These are phyloP conservation scores for Mixornis gularis DNA, from an alignment of 2,113 vertebrate species.

Conservation along the genomic window DNA sequence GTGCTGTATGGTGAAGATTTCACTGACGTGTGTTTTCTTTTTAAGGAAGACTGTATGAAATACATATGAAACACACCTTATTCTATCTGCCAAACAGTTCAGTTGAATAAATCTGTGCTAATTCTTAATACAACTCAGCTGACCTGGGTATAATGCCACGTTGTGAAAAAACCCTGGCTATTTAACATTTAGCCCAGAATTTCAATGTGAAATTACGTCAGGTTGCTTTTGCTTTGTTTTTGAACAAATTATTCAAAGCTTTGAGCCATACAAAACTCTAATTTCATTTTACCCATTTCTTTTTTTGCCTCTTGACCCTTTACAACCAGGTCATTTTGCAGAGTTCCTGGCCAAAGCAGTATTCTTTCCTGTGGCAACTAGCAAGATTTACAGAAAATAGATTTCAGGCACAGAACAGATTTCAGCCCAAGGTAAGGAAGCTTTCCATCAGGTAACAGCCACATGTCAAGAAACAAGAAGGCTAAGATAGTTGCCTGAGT, in stretches of 20 bases:
- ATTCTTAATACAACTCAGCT: slow-evolving; percentile 29
- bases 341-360: background rate
- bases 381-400: background rate
- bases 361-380: background rate
- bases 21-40: background rate
- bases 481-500: rapidly evolving
- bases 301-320: background rate
- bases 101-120: background rate
- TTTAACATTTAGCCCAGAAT: background rate
- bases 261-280: background rate
- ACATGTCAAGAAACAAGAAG: background rate
- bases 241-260: background rate
- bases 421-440: background rate
- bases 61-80: background rate
- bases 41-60: background rate
- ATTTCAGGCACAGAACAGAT: background rate
- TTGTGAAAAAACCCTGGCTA: background rate
- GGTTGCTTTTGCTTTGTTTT: background rate
- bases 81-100: background rate
- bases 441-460: background rate
- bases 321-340: background rate
- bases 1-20: background rate
- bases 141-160: background rate
- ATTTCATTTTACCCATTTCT: background rate
- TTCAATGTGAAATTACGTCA: background rate